Evolutionary conservation across 2,888 invertebrate species (phyloP).

Genomic region (Agrotis ipsilon): DNA sequence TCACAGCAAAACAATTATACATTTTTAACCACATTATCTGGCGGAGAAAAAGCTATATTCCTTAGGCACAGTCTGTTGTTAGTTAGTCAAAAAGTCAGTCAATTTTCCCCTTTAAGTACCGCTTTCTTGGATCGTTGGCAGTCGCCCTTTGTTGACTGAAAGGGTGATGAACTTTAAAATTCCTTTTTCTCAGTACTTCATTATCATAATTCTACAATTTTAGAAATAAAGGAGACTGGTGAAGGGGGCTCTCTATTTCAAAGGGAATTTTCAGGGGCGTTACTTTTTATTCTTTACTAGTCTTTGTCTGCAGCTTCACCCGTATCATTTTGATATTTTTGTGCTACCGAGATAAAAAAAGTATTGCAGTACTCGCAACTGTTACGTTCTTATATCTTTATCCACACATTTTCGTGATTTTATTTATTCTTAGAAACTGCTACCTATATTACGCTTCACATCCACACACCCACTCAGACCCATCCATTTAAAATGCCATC

Average conservation of each 20-base stretch:
- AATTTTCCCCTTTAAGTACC: background rate
- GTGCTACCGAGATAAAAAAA: too few relatives aligned
- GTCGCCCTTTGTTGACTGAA: constrained; percentile 4
- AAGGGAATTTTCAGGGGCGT: background rate
- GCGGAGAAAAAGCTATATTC: too few relatives aligned
- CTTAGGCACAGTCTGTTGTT: background rate
- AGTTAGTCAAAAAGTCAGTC: background rate
- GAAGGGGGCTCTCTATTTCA: constrained; percentile 17
- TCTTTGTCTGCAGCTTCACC: too few relatives aligned
- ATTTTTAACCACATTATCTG: too few relatives aligned
- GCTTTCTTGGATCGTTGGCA: background rate
- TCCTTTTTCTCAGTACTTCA: constrained; percentile 44
- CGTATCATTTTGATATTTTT: too few relatives aligned
- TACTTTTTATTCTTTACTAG: constrained; percentile 1
- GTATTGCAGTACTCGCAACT: too few relatives aligned
- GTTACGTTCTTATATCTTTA: background rate
- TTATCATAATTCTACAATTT: constrained; percentile 55
- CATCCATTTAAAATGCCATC: constrained; percentile 31
- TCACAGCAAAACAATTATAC: too few relatives aligned
- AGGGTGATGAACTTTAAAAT: constrained; percentile 29
- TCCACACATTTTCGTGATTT: background rate
- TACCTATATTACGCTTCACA: background rate
- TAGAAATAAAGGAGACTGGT: constrained; percentile 16
- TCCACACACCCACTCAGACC: constrained; percentile 13
- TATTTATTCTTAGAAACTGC: background rate